A percentile compares a stretch with the other conserved stretches of the same genome.
Evolutionary conservation across 2,888 invertebrate species (phyloP).

Genomic region (Drosophila pseudotalamancana): DNA sequence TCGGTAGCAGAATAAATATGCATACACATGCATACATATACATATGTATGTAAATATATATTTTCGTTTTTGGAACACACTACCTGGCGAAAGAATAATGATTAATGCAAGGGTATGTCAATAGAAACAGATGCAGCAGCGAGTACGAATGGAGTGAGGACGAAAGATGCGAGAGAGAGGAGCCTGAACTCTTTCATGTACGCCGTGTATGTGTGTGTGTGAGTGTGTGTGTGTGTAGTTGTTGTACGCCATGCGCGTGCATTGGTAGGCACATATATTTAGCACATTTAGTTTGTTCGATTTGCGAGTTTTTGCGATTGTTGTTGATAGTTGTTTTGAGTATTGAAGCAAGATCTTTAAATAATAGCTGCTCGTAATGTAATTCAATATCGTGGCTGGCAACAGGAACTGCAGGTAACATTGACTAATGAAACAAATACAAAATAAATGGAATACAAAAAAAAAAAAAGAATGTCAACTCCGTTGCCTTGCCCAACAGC

Average conservation of each 20-base stretch:
- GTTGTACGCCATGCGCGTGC: not conserved
- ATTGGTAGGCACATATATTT: slow-evolving; percentile 28
- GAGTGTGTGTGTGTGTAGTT: slow-evolving; percentile 3
- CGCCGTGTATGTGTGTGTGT: not conserved
- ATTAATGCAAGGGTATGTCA: slow-evolving; percentile 4
- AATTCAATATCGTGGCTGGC: slow-evolving; percentile 11
- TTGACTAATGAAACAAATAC: slow-evolving; percentile 18
- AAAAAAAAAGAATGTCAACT: not conserved
- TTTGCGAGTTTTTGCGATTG: slow-evolving; percentile 29
- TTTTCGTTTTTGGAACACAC: not conserved
- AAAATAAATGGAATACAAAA: not conserved
- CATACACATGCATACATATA: not conserved
- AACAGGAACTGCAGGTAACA: slow-evolving; percentile 10
- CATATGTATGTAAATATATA: not conserved
- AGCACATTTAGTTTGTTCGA: slow-evolving; percentile 44
- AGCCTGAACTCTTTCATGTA: slow-evolving; percentile 7
- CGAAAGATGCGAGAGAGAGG: not conserved
- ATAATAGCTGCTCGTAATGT: slow-evolving; percentile 16
- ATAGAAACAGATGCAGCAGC: slow-evolving; percentile 39
- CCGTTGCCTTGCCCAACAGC: slow-evolving; percentile 6
- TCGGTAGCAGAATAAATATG: not conserved
- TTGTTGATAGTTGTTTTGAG: slow-evolving; percentile 6
- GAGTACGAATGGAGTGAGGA: not conserved
- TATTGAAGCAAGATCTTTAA: slow-evolving; percentile 22
- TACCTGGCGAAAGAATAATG: not conserved